Percentiles rank a stretch among this genome's conserved stretches.
Evolutionary conservation across 2,888 invertebrate species (phyloP).

Genomic region (Nomada goodeniana): DNA sequence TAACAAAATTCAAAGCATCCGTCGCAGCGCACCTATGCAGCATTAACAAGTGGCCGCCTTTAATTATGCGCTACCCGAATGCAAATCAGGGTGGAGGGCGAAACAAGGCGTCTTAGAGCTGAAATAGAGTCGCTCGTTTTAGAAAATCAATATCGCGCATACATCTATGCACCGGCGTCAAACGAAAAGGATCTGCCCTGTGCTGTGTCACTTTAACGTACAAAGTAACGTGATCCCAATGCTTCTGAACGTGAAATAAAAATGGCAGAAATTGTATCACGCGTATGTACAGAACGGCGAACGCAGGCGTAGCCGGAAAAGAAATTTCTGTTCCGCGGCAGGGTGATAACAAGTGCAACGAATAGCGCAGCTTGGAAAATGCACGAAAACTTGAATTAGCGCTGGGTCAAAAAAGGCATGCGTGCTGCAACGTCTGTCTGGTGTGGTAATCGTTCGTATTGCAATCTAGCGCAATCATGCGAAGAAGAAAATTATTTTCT

Average conservation of each 20-base stretch:
- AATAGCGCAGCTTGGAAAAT: not conserved
- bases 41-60: slow-evolving; percentile 3
- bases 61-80: slow-evolving; percentile 10
- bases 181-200: not conserved
- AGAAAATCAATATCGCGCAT: slow-evolving; percentile 48
- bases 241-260: not conserved
- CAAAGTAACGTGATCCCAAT: not conserved
- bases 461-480: not conserved
- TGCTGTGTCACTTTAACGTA: not conserved
- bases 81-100: slow-evolving; percentile 2
- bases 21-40: too few relatives aligned
- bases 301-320: not conserved
- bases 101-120: slow-evolving; percentile 9
- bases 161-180: not conserved
- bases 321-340: too few relatives aligned
- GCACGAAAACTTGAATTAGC: not conserved
- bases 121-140: slow-evolving; percentile 46
- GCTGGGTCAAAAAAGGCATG: not conserved
- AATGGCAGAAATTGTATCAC: not conserved
- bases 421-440: not conserved
- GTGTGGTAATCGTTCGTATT: not conserved
- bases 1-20: not conserved
- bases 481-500: too few relatives aligned
- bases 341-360: not conserved
- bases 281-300: too few relatives aligned